phyloP scores from a whole-genome alignment of 2,888 invertebrate genomes.

The Melinopterus prodromus region DNA sequence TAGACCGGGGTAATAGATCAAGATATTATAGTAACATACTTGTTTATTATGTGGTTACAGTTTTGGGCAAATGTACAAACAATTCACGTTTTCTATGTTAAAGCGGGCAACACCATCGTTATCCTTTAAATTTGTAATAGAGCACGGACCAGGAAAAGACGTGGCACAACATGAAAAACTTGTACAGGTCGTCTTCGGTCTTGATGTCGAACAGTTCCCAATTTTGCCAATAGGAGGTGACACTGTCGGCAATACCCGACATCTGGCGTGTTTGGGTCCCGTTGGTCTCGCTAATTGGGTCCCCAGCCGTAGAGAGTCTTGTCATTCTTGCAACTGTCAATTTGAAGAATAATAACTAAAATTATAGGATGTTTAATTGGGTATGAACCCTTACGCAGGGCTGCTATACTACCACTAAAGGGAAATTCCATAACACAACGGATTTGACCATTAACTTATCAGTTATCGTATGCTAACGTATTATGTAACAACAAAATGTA shows the following conservation, averaged over 20 bases:
- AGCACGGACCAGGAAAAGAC: slow-evolving; percentile 44
- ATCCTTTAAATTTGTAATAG: slow-evolving; percentile 40
- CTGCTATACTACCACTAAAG: too few species aligned
- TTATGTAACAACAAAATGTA: too few species aligned
- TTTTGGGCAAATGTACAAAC: neutral
- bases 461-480: too few species aligned
- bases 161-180: slow-evolving; percentile 45
- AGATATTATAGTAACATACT: neutral
- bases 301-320: neutral
- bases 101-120: neutral
- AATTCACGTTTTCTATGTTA: neutral
- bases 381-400: too few species aligned
- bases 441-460: too few species aligned
- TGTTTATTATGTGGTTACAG: neutral
- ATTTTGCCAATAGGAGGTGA: slow-evolving; percentile 26
- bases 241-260: slow-evolving; percentile 9
- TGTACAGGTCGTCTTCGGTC: slow-evolving; percentile 43
- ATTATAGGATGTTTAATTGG: too few species aligned
- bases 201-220: slow-evolving; percentile 40
- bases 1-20: neutral
- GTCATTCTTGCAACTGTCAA: neutral
- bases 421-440: too few species aligned
- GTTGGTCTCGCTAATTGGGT: neutral
- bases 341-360: neutral
- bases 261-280: neutral